These are phyloP conservation scores for Poecilia latipinna DNA, from an alignment of 2,113 vertebrate species.

Conservation along the genomic window DNA sequence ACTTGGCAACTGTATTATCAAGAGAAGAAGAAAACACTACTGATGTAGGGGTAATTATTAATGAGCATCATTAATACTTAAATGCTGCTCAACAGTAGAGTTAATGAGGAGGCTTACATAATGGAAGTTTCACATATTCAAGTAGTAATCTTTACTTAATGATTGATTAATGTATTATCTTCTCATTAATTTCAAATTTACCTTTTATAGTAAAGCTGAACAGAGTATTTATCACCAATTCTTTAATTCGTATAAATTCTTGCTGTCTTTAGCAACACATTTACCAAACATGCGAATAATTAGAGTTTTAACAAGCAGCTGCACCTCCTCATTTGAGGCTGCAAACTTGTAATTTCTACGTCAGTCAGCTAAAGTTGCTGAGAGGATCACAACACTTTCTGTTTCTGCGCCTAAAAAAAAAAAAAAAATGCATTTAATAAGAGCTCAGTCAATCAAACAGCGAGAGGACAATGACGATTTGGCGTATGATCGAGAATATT, in stretches of 20 bases:
- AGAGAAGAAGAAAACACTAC: neutral
- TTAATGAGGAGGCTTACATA: neutral
- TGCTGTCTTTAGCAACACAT: neutral
- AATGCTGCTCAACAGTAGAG: neutral
- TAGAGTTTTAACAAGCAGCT: neutral
- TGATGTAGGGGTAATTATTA: constrained; percentile 3
- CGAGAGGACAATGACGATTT: neutral
- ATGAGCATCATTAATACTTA: neutral
- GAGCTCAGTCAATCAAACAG: neutral
- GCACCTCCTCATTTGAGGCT: neutral
- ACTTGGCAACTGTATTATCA: neutral
- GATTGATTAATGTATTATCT: neutral
- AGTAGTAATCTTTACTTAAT: neutral
- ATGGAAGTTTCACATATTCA: constrained; percentile 3
- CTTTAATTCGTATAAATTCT: neutral
- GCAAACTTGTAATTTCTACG: neutral
- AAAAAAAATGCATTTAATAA: neutral
- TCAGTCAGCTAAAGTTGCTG: neutral
- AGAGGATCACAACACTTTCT: neutral
- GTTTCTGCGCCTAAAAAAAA: neutral
- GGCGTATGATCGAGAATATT: neutral
- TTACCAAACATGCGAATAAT: neutral
- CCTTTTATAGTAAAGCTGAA: too few relatives aligned
- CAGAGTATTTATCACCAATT: neutral
- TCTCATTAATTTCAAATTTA: neutral